Percentiles rank a stretch among this genome's conserved stretches.
Conservation (phyloP, 2,113 vertebrate genomes). For the Tangachromis dhanisi region DNA sequence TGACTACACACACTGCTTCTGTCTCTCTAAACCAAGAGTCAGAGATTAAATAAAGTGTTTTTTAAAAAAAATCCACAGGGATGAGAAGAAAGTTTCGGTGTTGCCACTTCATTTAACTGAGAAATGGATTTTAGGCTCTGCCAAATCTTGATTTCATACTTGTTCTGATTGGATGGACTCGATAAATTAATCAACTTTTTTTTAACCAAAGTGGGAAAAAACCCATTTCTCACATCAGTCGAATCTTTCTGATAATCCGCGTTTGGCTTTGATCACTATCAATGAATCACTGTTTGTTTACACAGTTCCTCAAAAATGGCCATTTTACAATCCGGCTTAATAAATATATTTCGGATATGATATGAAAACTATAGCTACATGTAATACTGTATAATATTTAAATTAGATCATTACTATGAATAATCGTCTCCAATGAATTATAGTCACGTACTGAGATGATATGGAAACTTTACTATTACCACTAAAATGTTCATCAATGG, state of each 20-base stretch:
- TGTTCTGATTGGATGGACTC: background rate
- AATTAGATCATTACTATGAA: background rate
- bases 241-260: background rate
- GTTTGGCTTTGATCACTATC: background rate
- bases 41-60: background rate
- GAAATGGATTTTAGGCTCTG: slow-evolving; percentile 9
- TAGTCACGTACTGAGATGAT: background rate
- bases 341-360: background rate
- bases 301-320: background rate
- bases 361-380: background rate
- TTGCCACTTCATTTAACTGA: slow-evolving; percentile 42
- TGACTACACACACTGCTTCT: background rate
- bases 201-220: background rate
- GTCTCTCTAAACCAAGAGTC: background rate
- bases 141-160: background rate
- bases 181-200: background rate
- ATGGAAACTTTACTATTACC: background rate
- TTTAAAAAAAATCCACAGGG: background rate
- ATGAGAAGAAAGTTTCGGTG: background rate
- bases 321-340: background rate
- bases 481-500: background rate
- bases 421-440: background rate
- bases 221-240: background rate
- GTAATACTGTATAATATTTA: background rate
- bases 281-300: background rate